These are phyloP conservation scores for Teinopalpus imperialis DNA, from an alignment of 2,888 invertebrate genomes.

Conservation along the genomic window DNA sequence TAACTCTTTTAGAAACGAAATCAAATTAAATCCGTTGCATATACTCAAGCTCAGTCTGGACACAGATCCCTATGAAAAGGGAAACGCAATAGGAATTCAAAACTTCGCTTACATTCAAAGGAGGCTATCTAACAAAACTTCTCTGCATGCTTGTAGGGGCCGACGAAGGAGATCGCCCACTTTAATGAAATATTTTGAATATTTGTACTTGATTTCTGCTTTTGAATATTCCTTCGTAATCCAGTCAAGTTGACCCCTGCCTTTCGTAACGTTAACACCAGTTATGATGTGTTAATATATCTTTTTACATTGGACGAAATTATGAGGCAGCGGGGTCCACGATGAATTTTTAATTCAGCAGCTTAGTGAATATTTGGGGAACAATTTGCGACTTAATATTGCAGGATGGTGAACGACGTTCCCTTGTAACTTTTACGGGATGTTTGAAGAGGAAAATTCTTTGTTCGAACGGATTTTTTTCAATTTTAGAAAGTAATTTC, in stretches of 20 bases:
- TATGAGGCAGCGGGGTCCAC: constrained; percentile 32
- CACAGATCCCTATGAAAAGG: constrained; percentile 12
- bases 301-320: constrained; percentile 38
- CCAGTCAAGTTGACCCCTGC: constrained; percentile 41
- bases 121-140: constrained; percentile 29
- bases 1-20: too few species aligned
- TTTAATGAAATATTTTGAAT: constrained; percentile 75
- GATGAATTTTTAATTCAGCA: constrained; percentile 58
- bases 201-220: constrained; percentile 68
- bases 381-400: constrained; percentile 54
- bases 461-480: constrained; percentile 24
- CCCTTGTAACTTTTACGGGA: constrained; percentile 39
- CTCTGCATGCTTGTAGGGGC: constrained; percentile 44
- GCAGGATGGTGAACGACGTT: constrained; percentile 35
- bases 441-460: constrained; percentile 31
- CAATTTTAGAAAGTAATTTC: constrained; percentile 4
- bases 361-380: constrained; percentile 53
- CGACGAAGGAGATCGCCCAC: constrained; percentile 51
- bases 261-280: not conserved
- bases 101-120: constrained; percentile 25
- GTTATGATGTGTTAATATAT: constrained; percentile 7
- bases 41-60: not conserved
- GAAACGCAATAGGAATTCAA: constrained; percentile 16
- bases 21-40: not conserved
- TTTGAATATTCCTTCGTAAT: constrained; percentile 33